Conservation (phyloP, 2,797 vertebrate species). For the Scolopax rusticola region DNA sequence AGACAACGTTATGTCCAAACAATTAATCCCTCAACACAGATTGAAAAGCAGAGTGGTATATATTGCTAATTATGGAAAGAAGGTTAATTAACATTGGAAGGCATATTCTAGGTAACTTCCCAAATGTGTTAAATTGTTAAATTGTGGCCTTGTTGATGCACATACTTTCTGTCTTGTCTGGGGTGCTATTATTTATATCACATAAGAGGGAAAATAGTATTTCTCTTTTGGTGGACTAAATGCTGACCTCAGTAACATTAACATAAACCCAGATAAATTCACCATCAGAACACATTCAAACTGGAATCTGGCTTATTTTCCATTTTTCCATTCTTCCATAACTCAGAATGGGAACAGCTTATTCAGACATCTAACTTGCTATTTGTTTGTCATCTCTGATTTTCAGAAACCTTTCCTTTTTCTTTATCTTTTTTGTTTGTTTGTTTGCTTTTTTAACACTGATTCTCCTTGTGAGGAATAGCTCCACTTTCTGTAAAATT, state of each 20-base stretch:
- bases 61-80: not conserved
- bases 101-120: not conserved
- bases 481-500: not conserved
- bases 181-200: not conserved
- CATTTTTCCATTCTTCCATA: not conserved
- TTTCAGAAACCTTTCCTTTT: not conserved
- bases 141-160: not conserved
- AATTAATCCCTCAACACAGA: not conserved
- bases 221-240: not conserved
- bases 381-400: not conserved
- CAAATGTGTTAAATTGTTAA: not conserved
- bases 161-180: not conserved
- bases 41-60: not conserved
- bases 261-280: not conserved
- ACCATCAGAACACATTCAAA: not conserved
- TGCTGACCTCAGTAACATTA: not conserved
- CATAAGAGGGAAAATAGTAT: not conserved
- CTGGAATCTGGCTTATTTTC: not conserved
- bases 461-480: not conserved
- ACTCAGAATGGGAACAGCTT: not conserved
- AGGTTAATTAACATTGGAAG: not conserved
- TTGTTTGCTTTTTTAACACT: too few relatives aligned
- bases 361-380: not conserved
- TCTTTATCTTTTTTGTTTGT: not conserved
- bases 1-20: not conserved